Percentiles rank a stretch among this genome's conserved stretches.
Evolutionary conservation across 2,888 invertebrate species (phyloP).

Genomic region (Julus scanicus): DNA sequence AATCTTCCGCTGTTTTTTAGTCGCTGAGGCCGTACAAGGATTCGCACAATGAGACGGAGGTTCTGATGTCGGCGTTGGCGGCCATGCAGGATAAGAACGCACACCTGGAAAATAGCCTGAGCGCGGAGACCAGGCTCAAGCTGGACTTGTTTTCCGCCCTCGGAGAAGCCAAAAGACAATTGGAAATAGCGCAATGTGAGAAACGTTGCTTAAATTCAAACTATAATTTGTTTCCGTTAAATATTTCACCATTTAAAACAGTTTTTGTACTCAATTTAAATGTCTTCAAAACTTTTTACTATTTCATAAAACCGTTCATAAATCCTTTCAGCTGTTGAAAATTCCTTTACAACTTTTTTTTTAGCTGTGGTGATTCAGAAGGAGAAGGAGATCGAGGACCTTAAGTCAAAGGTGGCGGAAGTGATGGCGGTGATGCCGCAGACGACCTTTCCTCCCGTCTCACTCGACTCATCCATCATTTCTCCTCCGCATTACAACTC

Average conservation of each 20-base stretch:
- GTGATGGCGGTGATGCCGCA: constrained; percentile 89
- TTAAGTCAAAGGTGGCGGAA: constrained; percentile 91
- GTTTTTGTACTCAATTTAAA: too few relatives aligned
- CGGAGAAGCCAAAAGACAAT: constrained; percentile 91
- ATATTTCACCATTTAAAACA: too few relatives aligned
- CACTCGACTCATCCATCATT: constrained; percentile 59
- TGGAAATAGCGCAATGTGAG: constrained; percentile 87
- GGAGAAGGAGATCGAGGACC: constrained; percentile 90
- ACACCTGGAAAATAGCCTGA: constrained; percentile 92
- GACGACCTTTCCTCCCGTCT: constrained; percentile 58
- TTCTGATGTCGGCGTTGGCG: constrained; percentile 81
- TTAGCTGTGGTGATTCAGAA: constrained; percentile 70
- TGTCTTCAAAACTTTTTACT: too few relatives aligned
- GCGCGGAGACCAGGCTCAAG: constrained; percentile 97
- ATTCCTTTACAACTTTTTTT: too few relatives aligned
- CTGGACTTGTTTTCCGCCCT: constrained; percentile 97
- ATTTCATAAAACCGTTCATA: too few relatives aligned
- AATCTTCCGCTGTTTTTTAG: constrained; percentile 61
- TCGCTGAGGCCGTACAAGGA: constrained; percentile 72
- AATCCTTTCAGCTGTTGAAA: too few relatives aligned
- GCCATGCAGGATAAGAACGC: constrained; percentile 90
- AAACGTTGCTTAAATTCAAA: too few relatives aligned
- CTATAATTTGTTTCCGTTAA: too few relatives aligned
- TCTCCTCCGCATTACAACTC: constrained; percentile 60
- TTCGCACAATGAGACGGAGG: constrained; percentile 76